Base-by-base conservation (phyloP, 2,113 vertebrate genomes). In the Plotosus lineatus region DNA sequence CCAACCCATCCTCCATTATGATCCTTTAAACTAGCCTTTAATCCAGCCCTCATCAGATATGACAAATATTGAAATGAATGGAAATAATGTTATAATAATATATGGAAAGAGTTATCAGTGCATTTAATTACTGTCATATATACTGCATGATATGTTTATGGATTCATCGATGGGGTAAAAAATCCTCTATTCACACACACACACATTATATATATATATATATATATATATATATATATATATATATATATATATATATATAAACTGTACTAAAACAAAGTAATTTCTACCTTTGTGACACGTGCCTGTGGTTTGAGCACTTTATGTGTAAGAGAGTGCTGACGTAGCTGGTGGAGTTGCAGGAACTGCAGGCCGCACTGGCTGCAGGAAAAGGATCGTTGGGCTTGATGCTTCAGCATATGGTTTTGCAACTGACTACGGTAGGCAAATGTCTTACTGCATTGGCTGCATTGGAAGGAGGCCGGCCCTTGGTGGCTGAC, bases 341-440 rank as follows among this genome's bases (percentile, higher is more conserved):
- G 98, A 83, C 97, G 95, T 76, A 99, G 96, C 90, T 99, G 98
- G 90, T 99, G 97, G 89, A 97, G 95, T 94, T 99, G 98, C 88
- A 96, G 96, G 88, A 99, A 99, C 91, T 99, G 97, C 95, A 98
- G 96, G 87, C 98, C 98, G 0, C 98, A 99, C 90, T 98, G 69
- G 69, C 69, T 73, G 69, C 98, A 0, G 96, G 95, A 92, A 97
- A 99, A 85, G 97, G 69, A 73, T 3, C 97, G 0, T 96, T 98
- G 82, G 98, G 97, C 80, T 93, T 98, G 97, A 90, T 99, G 98
- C 91, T 98, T 98, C 89, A 98, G 95, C 92, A 97, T 91, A 91
- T 98, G 98, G 93, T 97, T 99, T 91, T 99, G 97, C 84, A 99
- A 92, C 93, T 98, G 98, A 91, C 97, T 97, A 89, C 97, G 97